Conservation (phyloP, 2,888 invertebrate species). For the Exocentrus adspersus region DNA sequence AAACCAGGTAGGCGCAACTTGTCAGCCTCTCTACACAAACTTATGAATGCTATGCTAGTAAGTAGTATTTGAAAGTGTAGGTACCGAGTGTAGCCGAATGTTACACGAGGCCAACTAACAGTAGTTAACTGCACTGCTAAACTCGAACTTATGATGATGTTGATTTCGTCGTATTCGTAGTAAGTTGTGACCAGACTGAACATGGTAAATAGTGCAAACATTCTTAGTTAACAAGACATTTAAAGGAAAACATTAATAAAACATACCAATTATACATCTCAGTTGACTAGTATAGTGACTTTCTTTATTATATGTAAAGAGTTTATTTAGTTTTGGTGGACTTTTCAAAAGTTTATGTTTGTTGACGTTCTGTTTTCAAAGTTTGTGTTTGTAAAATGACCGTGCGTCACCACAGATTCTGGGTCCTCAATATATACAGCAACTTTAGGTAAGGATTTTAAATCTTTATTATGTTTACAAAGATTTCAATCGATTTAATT, state of each 20-base stretch:
- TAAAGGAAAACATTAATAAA: slow-evolving; percentile 1
- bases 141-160: slow-evolving; percentile 34
- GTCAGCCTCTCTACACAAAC: slow-evolving; percentile 34
- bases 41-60: slow-evolving; percentile 40
- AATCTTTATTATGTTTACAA: background rate
- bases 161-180: slow-evolving; percentile 30
- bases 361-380: slow-evolving; percentile 28
- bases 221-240: slow-evolving; percentile 22
- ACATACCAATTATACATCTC: slow-evolving; percentile 20
- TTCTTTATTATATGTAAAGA: slow-evolving; percentile 23
- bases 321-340: slow-evolving; percentile 31
- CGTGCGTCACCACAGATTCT: slow-evolving; percentile 38
- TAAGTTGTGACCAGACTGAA: slow-evolving; percentile 28
- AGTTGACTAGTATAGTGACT: slow-evolving; percentile 6
- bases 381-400: slow-evolving; percentile 37
- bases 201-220: slow-evolving; percentile 29
- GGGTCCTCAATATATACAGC: slow-evolving; percentile 28
- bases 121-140: slow-evolving; percentile 42
- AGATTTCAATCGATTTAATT: background rate
- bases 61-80: slow-evolving; percentile 42
- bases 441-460: slow-evolving; percentile 29
- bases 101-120: slow-evolving; percentile 41
- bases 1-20: slow-evolving; percentile 41
- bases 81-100: slow-evolving; percentile 37
- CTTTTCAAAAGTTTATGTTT: slow-evolving; percentile 38